Evolutionary conservation across 2,113 vertebrate genomes (phyloP).

Genomic region (Urocynchramus pylzowi): DNA sequence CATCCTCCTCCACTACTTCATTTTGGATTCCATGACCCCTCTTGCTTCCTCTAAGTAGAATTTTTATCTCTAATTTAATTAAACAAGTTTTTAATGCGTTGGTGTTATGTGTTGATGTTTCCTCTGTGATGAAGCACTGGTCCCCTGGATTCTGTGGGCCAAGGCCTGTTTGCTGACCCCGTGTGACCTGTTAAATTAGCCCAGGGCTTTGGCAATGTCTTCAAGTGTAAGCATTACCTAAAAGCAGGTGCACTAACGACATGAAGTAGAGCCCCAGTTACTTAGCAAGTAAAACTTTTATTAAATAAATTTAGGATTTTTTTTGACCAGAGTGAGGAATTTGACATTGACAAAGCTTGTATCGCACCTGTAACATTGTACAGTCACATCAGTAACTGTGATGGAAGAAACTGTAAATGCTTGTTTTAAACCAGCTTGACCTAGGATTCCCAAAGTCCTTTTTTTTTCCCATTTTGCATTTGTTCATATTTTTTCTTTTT

Average conservation of each 20-base stretch:
- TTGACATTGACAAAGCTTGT: conserved; percentile 36
- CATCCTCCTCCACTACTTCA: not conserved
- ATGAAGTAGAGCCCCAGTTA: not conserved
- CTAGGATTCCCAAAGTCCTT: not conserved
- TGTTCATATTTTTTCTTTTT: not conserved
- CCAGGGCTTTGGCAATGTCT: not conserved
- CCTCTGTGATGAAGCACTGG: not conserved
- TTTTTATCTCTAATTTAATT: not conserved
- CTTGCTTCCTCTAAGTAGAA: not conserved
- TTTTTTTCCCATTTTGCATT: not conserved
- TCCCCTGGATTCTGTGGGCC: not conserved
- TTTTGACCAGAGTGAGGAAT: conserved; percentile 66
- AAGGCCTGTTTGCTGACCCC: not conserved
- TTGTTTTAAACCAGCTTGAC: conserved; percentile 32
- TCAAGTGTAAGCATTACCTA: not conserved
- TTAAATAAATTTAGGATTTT: conserved; percentile 75
- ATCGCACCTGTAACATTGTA: conserved; percentile 16
- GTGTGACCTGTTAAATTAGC: not conserved
- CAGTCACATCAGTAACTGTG: conserved; percentile 44
- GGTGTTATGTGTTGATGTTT: not conserved
- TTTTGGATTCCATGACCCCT: not conserved
- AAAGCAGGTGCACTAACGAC: not conserved
- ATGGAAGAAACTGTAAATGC: conserved; percentile 32
- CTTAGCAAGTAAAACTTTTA: conserved; percentile 78
- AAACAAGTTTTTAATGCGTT: not conserved